Conservation (phyloP, 53 echinoderm and acorn worm species). For the Temnopleurus reevesii region DNA sequence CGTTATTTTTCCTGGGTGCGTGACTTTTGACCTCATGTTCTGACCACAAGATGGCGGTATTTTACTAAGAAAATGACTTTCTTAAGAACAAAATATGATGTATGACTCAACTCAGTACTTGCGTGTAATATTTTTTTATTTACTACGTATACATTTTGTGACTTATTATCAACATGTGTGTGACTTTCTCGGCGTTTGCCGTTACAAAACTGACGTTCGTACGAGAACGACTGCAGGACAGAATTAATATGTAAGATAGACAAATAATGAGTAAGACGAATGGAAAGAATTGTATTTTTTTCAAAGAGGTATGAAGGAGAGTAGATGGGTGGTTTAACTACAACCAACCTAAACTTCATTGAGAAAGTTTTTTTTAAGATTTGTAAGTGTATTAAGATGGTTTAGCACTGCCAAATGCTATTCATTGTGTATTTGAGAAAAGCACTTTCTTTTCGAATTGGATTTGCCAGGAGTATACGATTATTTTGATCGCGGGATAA, state of each 20-base stretch:
- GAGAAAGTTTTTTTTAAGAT: background rate
- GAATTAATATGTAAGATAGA: background rate
- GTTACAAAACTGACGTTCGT: background rate
- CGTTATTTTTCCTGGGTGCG: background rate
- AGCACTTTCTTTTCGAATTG: background rate
- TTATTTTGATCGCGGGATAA: background rate
- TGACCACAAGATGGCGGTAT: constrained; percentile 5
- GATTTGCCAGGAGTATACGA: background rate
- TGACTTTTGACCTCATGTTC: background rate
- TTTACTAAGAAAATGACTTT: constrained; percentile 1
- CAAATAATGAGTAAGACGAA: background rate
- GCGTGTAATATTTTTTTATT: constrained; percentile 37
- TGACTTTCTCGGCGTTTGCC: constrained; percentile 31
- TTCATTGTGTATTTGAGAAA: constrained; percentile 15
- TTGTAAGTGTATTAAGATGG: background rate
- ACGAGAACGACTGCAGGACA: background rate
- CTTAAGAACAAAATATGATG: background rate
- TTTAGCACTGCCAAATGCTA: constrained; percentile 24
- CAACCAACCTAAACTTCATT: background rate
- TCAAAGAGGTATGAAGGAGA: background rate
- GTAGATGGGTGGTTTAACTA: background rate
- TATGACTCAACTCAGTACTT: constrained; percentile 43
- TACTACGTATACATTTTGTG: constrained; percentile 40
- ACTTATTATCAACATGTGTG: constrained; percentile 51
- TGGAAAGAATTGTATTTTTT: background rate